Base-by-base conservation (phyloP, 1,140 invertebrate species). In the Spodoptera frugiperda region DNA sequence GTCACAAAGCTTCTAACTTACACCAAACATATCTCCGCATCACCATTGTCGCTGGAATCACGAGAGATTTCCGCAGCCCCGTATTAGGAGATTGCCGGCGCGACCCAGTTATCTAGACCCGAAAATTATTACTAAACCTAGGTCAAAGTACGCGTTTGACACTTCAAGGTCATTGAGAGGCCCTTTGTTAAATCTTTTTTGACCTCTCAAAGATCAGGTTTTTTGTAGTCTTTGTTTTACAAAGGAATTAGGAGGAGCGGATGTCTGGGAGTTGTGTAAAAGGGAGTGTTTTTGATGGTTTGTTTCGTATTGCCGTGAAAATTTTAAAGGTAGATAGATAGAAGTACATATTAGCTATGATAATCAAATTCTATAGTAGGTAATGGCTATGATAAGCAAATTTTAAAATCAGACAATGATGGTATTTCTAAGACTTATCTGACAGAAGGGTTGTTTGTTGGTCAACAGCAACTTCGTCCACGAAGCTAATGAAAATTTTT, bases 51-150 rank as follows among this genome's bases (percentile, higher is more conserved):
- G 14, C 17, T 49, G 10, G 44, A 48, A 65, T 48, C 61, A 65
- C 61, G 5, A 65, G 61, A 65, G 61, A 65, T 65, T 65, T 65
- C 61, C 61, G 61, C 33, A 44, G 17, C 17, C 17, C 25, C 44
- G 61, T 65, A 65, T 65, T 65, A 65, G 61, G 61, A 65, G 61
- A 65, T 65, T 65, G 61, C 61, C 44, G 57, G 15, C 44, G 17
- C 61, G 61, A 65, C 61, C 44, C 44, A 65, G 61, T 65, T 65
- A 65, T 65, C 61, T 65, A 65, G 61, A 65, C 61, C 44, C 61
- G 12, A 39, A 65, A 65, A 65, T 65, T 61, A 61, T 44, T 14
- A 21, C 61, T 21, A 49, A 48, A 65, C 61, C 44, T 65, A 65
- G 61, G 61, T 65, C 61, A 65, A 46, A 65, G 14, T 49, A 21